phyloP scores from a whole-genome alignment of 2,113 vertebrate genomes.

The Sciurus niger region DNA sequence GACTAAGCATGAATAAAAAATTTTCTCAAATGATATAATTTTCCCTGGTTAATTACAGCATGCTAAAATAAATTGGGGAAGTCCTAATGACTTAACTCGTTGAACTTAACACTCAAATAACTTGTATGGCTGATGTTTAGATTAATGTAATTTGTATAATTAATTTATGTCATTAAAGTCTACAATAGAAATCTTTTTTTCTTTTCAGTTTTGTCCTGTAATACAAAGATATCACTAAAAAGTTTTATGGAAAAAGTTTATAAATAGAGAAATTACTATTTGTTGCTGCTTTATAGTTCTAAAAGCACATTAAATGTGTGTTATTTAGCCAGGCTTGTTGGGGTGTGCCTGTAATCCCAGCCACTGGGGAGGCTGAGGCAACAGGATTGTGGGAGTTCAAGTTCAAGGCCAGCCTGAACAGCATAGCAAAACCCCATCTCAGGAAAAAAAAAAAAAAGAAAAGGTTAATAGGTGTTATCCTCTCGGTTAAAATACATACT shows the following conservation, averaged over 20 bases:
- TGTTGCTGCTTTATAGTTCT: slow-evolving; percentile 48
- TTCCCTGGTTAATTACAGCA: background rate
- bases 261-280: background rate
- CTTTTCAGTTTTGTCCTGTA: background rate
- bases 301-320: background rate
- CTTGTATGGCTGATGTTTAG: background rate
- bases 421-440: background rate
- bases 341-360: background rate
- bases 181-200: background rate
- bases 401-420: no score
- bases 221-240: background rate
- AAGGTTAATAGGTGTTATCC: background rate
- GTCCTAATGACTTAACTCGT: background rate
- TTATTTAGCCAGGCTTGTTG: background rate
- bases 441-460: background rate
- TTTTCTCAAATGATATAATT: slow-evolving; percentile 58
- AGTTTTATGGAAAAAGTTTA: background rate
- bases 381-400: no score
- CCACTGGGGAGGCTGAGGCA: background rate
- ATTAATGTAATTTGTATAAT: slow-evolving; percentile 31
- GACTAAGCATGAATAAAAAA: background rate
- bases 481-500: background rate
- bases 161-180: background rate
- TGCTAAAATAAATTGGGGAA: slow-evolving; percentile 26
- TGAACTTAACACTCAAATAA: background rate